phyloP scores from a whole-genome alignment of 2,113 vertebrate genomes.

The Dolichallabes microphthalmus region DNA sequence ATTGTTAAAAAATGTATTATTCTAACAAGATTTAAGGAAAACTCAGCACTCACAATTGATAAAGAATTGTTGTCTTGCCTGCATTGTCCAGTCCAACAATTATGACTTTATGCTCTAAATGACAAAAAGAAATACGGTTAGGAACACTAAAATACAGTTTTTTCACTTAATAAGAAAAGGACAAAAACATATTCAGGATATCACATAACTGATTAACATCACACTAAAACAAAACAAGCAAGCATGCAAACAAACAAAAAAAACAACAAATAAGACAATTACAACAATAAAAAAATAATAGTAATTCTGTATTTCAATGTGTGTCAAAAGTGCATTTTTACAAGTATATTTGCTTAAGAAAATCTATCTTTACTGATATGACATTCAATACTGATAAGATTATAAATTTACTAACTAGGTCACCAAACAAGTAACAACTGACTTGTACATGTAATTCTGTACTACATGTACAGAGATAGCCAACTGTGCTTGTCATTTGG shows the following conservation, averaged over 20 bases:
- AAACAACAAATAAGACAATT: not conserved
- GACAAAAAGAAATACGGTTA: slow-evolving; percentile 37
- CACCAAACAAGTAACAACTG: not conserved
- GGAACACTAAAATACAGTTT: slow-evolving; percentile 39
- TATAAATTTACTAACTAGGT: not conserved
- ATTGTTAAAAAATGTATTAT: no score
- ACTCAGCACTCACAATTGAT: slow-evolving; percentile 91
- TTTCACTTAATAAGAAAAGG: not conserved
- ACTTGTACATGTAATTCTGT: not conserved
- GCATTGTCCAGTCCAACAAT: slow-evolving; percentile 99
- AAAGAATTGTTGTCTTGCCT: slow-evolving; percentile 97
- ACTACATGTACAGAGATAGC: not conserved
- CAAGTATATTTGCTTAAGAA: not conserved
- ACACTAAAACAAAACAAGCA: not conserved
- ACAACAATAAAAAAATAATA: not conserved
- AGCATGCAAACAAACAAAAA: no score
- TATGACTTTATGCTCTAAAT: slow-evolving; percentile 98
- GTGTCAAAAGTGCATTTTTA: not conserved
- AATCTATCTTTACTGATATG: not conserved
- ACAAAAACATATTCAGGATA: slow-evolving; percentile 20
- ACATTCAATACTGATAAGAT: not conserved
- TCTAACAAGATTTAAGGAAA: no score
- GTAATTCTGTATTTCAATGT: no score
- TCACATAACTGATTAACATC: not conserved
- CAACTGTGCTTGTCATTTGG: not conserved